Evolutionary conservation across 2,797 vertebrate species (phyloP).

Genomic region (Caiman crocodilus): DNA sequence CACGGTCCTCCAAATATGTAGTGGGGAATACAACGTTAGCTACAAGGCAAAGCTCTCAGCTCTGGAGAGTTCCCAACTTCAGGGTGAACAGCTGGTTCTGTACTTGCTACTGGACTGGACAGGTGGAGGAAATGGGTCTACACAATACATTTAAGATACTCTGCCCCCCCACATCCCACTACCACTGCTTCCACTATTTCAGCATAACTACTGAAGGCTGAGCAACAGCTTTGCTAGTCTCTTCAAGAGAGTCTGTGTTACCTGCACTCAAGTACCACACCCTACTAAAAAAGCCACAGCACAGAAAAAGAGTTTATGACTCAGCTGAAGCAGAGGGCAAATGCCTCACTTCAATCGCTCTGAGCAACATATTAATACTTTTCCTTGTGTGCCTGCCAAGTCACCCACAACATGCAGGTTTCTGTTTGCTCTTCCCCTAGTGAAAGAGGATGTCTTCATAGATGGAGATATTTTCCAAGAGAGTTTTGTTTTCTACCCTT

Average conservation of each 20-base stretch:
- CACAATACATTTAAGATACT: too few relatives aligned
- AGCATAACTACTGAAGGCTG: not conserved
- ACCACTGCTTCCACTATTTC: accelerated
- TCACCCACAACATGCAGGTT: not conserved
- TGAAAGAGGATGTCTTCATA: accelerated
- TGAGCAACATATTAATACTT: conserved; percentile 38
- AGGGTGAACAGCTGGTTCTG: not conserved
- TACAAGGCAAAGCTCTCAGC: not conserved
- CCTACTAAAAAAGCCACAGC: conserved; percentile 19
- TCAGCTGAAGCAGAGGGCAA: conserved; percentile 51
- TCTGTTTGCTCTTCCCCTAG: not conserved
- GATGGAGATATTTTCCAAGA: not conserved
- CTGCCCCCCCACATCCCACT: too few relatives aligned
- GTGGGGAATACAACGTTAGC: not conserved
- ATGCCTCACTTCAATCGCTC: conserved; percentile 17
- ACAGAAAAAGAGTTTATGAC: conserved; percentile 27
- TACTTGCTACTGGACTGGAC: accelerated
- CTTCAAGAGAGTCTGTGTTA: not conserved
- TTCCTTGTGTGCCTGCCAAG: not conserved
- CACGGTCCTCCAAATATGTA: accelerated
- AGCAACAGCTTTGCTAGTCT: not conserved
- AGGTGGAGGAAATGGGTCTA: not conserved
- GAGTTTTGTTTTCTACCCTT: not conserved
- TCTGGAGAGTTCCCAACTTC: not conserved
- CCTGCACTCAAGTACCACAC: conserved; percentile 24